Evolutionary conservation across 2,797 vertebrate species (phyloP), one percentile per base, ranked within the genome.

Genomic region (Buceros bicornis): DNA sequence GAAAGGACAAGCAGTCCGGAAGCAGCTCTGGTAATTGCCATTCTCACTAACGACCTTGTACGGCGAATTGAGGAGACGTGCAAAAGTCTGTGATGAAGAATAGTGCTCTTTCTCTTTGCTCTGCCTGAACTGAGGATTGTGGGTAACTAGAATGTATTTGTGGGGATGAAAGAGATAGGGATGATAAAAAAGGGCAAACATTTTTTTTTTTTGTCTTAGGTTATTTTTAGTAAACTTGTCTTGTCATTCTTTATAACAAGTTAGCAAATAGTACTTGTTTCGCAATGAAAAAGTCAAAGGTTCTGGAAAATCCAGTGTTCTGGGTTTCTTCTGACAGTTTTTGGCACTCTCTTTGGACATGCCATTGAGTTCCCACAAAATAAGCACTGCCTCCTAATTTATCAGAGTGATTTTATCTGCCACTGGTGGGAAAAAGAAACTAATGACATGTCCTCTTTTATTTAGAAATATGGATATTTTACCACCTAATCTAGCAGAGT

Each of bases 1-100:
- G 95, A 99, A 99, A 97, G 99, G 99, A 35, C 99, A 99, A 94
- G 99, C 99, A 2, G 97, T 99, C 20, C 97, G 99, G 69, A 99
- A 99, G 92, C 99, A 99, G 96, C 98, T 99, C 28, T 99, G 99
- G 99, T 99, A 98, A 98, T 43, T 60, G 48, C 43, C 6, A 0
- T 13, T 90, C 50, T 85, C 64, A 51, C 40, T 25, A 19, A 25
- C 22, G 7, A 42, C 71, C 29, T 67, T 40, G 2, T 37, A 8
- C 71, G 29, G 16, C 29, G 19, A 70, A 9, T 13, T 83, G 70
- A 87, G 91, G 26, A 58, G 13, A 58, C 31, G 13, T 43, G 37
- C 53, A 60, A 35, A 85, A 61, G 19, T 67, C 61, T 65, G 50
- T 57, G 10, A 37, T 67, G 64, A 40, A 70, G 16, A 70, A 40